A percentile compares a stretch with the other conserved stretches of the same genome.
These are phyloP conservation scores for Idaea dimidiata DNA, from an alignment of 2,888 invertebrate species.

Conservation along the genomic window DNA sequence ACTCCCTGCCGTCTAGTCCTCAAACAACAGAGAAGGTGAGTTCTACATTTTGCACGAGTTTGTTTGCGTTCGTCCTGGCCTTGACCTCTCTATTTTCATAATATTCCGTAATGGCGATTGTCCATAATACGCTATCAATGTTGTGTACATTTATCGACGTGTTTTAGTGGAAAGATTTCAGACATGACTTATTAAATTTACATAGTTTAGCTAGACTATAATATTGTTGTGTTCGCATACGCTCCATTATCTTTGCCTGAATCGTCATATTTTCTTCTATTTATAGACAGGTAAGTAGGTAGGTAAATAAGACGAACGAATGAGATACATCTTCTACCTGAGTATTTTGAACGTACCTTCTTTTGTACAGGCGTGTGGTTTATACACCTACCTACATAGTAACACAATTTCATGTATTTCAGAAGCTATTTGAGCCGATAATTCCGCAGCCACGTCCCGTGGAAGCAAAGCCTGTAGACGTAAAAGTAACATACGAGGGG, in stretches of 20 bases:
- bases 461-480: slow-evolving; percentile 58
- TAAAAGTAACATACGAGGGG: slow-evolving; percentile 73
- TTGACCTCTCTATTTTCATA: slow-evolving; percentile 81
- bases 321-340: neutral
- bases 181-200: slow-evolving; percentile 21
- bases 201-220: slow-evolving; percentile 9
- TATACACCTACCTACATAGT: slow-evolving; percentile 11
- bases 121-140: slow-evolving; percentile 67
- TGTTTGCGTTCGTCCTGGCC: slow-evolving; percentile 78
- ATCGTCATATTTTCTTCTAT: neutral
- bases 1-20: slow-evolving; percentile 77
- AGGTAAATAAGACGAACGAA: neutral
- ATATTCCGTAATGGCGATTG: slow-evolving; percentile 79
- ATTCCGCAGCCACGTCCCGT: slow-evolving; percentile 70
- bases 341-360: neutral
- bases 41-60: slow-evolving; percentile 50
- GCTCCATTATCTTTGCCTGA: slow-evolving; percentile 3
- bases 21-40: slow-evolving; percentile 78
- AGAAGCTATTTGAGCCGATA: slow-evolving; percentile 72
- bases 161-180: slow-evolving; percentile 60
- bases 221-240: slow-evolving; percentile 7
- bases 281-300: neutral
- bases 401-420: slow-evolving; percentile 32
- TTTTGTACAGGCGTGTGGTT: neutral
- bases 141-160: slow-evolving; percentile 57